Evolutionary conservation across 2,888 invertebrate genomes (phyloP).

Genomic region (Eupithecia subfuscata): DNA sequence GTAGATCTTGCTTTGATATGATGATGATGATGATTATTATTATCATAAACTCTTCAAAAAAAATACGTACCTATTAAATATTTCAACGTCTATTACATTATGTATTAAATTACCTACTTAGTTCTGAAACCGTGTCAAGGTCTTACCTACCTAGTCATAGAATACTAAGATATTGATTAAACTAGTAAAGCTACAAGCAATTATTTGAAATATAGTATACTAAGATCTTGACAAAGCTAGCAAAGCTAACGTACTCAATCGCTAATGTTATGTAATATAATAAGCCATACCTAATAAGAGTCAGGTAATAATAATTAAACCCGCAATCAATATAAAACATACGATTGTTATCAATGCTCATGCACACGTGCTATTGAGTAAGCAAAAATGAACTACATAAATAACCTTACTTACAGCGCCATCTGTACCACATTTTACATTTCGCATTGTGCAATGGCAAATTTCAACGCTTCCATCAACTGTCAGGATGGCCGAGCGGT

Average conservation of each 20-base stretch:
- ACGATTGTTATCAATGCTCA: neutral
- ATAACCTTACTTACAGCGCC: slow-evolving; percentile 46
- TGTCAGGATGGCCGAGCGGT: slow-evolving; percentile 95
- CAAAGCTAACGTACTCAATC: neutral
- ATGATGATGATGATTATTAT: no score
- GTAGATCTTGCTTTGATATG: no score
- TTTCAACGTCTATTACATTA: no score
- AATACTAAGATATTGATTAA: no score
- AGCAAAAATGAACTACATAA: neutral
- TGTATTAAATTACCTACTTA: no score
- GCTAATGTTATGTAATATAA: neutral
- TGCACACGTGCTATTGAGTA: neutral
- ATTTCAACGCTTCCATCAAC: slow-evolving; percentile 47
- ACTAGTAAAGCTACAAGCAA: neutral
- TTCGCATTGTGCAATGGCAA: slow-evolving; percentile 43
- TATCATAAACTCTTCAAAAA: no score
- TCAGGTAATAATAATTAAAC: slow-evolving; percentile 2
- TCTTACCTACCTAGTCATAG: neutral
- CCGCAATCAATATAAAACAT: neutral
- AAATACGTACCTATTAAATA: no score
- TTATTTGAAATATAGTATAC: no score
- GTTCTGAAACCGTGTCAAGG: neutral
- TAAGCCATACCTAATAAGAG: neutral
- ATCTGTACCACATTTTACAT: slow-evolving; percentile 49
- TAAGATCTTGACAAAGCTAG: no score